These are phyloP conservation scores for Zygogramma bicolorata DNA, from an alignment of 2,888 invertebrate genomes.

Conservation along the genomic window DNA sequence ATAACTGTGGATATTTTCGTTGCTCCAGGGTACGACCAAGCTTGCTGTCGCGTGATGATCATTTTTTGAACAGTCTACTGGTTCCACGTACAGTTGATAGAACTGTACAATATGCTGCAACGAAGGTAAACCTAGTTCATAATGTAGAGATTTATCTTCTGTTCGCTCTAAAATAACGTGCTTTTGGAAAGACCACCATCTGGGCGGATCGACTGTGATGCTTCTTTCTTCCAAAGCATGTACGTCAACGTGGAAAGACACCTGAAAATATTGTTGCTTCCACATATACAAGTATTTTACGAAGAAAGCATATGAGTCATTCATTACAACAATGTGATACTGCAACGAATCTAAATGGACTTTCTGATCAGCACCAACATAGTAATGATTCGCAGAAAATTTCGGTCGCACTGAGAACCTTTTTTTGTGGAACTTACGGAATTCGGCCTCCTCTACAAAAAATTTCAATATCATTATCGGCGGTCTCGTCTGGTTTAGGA, in stretches of 20 bases:
- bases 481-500: too few species aligned
- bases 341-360: too few species aligned
- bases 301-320: too few species aligned
- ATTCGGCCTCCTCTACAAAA: too few species aligned
- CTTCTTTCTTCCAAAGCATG: constrained; percentile 68
- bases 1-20: constrained; percentile 72
- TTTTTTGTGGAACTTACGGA: too few species aligned
- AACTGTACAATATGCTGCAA: constrained; percentile 74
- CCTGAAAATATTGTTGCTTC: constrained; percentile 63
- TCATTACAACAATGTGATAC: too few species aligned
- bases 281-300: background rate
- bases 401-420: too few species aligned
- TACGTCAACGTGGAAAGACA: constrained; percentile 75
- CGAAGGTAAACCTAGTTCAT: constrained; percentile 72
- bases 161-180: constrained; percentile 70
- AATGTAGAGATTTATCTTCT: constrained; percentile 71
- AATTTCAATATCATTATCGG: too few species aligned
- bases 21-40: constrained; percentile 76
- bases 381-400: too few species aligned
- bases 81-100: constrained; percentile 72
- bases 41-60: constrained; percentile 73
- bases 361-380: too few species aligned
- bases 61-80: constrained; percentile 66
- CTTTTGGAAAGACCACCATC: constrained; percentile 57
- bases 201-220: constrained; percentile 57